Percentiles rank a stretch among this genome's conserved stretches.
These are phyloP conservation scores for Caerostris darwini DNA, from an alignment of 1,140 invertebrate species.

Conservation along the genomic window DNA sequence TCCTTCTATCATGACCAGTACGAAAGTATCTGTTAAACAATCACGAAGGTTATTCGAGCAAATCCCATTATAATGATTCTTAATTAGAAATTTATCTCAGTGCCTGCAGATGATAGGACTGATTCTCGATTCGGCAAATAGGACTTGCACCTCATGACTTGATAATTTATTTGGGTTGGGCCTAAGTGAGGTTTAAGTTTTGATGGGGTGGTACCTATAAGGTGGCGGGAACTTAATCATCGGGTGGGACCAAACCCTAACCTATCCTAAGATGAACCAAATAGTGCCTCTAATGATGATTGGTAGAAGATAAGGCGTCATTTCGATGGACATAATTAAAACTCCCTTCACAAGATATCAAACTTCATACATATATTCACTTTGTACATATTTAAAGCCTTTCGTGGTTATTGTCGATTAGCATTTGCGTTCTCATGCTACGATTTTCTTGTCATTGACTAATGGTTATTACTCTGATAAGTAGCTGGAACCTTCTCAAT, in stretches of 20 bases:
- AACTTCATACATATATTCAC: slow-evolving; percentile 8
- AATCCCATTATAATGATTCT: not conserved
- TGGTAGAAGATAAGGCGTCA: slow-evolving; percentile 67
- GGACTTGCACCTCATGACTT: slow-evolving; percentile 5
- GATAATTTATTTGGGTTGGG: slow-evolving; percentile 72
- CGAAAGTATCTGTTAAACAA: not conserved
- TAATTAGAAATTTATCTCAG: slow-evolving; percentile 46
- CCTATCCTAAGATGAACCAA: slow-evolving; percentile 69
- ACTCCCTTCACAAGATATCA: slow-evolving; percentile 63
- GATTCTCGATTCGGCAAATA: not conserved
- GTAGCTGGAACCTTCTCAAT: slow-evolving; percentile 62
- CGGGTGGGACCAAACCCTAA: slow-evolving; percentile 58
- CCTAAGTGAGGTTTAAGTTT: slow-evolving; percentile 32
- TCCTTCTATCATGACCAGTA: not conserved
- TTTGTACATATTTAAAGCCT: slow-evolving; percentile 72
- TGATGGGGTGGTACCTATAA: slow-evolving; percentile 57
- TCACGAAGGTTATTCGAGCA: not conserved
- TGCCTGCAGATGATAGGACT: slow-evolving; percentile 11
- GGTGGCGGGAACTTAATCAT: slow-evolving; percentile 69
- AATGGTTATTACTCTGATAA: slow-evolving; percentile 61
- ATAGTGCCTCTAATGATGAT: slow-evolving; percentile 70
- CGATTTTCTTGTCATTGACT: slow-evolving; percentile 69
- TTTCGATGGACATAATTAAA: slow-evolving; percentile 71
- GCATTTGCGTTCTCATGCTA: slow-evolving; percentile 25
- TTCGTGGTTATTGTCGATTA: slow-evolving; percentile 63